Evolutionary conservation across 2,113 vertebrate species (phyloP).

Genomic region (Carassius gibelio): DNA sequence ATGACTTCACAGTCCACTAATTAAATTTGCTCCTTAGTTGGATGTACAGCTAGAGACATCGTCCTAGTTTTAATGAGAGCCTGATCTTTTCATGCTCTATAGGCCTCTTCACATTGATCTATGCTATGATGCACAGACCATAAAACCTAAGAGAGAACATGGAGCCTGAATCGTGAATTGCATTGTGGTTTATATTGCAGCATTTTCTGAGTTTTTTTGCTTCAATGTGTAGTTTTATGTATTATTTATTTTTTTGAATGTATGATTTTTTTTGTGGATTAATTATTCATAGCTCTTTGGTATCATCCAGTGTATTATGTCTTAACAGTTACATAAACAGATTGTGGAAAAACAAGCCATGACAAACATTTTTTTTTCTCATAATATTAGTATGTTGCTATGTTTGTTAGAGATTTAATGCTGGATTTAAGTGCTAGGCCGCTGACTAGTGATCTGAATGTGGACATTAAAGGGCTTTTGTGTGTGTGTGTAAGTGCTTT

Average conservation of each 20-base stretch:
- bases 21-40: constrained; percentile 40
- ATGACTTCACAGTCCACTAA: constrained; percentile 18
- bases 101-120: not conserved
- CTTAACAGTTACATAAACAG: too few relatives aligned
- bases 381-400: not conserved
- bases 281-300: not conserved
- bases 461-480: not conserved
- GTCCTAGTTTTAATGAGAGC: constrained; percentile 41
- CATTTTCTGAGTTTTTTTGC: too few relatives aligned
- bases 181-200: too few relatives aligned
- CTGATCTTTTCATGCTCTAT: constrained; percentile 11
- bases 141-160: too few relatives aligned
- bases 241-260: not conserved
- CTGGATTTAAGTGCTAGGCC: not conserved
- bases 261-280: not conserved
- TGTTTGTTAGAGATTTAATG: not conserved
- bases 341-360: too few relatives aligned
- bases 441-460: not conserved
- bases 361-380: too few relatives aligned
- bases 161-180: too few relatives aligned
- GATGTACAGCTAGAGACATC: constrained; percentile 23
- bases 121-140: not conserved
- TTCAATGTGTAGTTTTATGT: not conserved
- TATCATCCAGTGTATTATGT: not conserved
- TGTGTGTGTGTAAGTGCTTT: not conserved